Percentiles rank a stretch among this genome's conserved stretches.
Conservation (phyloP, 53 echinoderm and acorn worm species). For the Temnopleurus reevesii region DNA sequence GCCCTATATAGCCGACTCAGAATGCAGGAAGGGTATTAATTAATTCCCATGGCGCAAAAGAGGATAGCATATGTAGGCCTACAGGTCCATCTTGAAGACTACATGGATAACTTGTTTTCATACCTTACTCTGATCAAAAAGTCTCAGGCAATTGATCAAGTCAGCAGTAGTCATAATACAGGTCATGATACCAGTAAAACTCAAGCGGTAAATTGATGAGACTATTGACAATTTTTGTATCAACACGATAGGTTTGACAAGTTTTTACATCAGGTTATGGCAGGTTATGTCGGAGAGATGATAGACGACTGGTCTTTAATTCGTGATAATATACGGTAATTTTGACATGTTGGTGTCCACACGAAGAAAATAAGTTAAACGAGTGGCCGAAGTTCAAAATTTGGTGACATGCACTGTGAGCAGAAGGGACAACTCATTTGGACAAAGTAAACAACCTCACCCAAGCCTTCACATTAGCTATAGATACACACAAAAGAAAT, state of each 20-base stretch:
- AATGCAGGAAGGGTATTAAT: too few species aligned
- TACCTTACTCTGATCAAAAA: neutral
- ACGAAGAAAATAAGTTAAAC: neutral
- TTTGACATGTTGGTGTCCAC: neutral
- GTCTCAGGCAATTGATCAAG: neutral
- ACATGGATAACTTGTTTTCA: neutral
- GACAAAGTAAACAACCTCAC: too few species aligned
- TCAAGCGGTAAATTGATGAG: conserved; percentile 7
- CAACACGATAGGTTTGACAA: neutral
- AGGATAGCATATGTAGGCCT: neutral
- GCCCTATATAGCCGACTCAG: too few species aligned
- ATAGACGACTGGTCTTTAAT: neutral
- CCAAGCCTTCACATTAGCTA: too few species aligned
- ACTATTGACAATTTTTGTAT: conserved; percentile 25
- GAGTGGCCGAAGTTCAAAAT: too few species aligned
- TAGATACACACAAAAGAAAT: too few species aligned
- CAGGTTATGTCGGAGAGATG: neutral
- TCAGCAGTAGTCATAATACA: neutral
- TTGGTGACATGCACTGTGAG: too few species aligned
- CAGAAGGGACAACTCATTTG: too few species aligned
- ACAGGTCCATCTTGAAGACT: neutral
- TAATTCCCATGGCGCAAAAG: neutral
- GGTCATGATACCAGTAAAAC: conserved; percentile 19
- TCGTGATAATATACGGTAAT: neutral
- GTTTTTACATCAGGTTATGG: neutral